phyloP scores from a whole-genome alignment of 53 echinoderm and acorn worm species.

The Hippasteria phrygiana region DNA sequence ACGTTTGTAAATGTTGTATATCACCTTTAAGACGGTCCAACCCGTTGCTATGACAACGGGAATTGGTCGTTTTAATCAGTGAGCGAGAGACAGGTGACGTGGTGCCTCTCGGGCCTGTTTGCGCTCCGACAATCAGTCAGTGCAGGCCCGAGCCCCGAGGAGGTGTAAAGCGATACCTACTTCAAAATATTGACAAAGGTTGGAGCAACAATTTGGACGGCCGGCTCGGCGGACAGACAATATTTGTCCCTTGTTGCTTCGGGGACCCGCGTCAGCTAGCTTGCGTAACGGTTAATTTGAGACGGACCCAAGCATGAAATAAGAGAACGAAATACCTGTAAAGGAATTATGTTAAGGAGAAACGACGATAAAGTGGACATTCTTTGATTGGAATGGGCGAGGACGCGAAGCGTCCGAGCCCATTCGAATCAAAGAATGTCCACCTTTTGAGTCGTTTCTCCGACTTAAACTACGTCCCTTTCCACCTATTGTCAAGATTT shows the following conservation, averaged over 20 bases:
- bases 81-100: background rate
- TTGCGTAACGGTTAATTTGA: background rate
- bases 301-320: background rate
- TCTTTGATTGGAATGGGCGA: too few relatives aligned
- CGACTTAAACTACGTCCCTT: too few relatives aligned
- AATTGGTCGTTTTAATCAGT: background rate
- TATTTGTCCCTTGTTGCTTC: background rate
- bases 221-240: too few relatives aligned
- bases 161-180: background rate
- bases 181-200: slow-evolving; percentile 15
- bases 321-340: too few relatives aligned
- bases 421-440: too few relatives aligned
- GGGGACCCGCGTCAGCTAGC: background rate
- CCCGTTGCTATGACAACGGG: background rate
- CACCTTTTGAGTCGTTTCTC: too few relatives aligned
- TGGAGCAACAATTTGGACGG: too few relatives aligned
- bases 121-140: background rate
- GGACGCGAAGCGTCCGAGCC: too few relatives aligned
- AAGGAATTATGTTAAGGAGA: too few relatives aligned
- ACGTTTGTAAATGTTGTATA: too few relatives aligned
- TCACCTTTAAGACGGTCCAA: background rate
- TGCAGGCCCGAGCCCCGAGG: background rate
- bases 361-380: too few relatives aligned
- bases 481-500: too few relatives aligned
- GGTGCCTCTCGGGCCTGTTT: background rate